Percentiles rank a stretch among this genome's conserved stretches.
These are phyloP conservation scores for Hydrotaea cyrtoneurina DNA, from an alignment of 2,888 invertebrate species.

Conservation along the genomic window DNA sequence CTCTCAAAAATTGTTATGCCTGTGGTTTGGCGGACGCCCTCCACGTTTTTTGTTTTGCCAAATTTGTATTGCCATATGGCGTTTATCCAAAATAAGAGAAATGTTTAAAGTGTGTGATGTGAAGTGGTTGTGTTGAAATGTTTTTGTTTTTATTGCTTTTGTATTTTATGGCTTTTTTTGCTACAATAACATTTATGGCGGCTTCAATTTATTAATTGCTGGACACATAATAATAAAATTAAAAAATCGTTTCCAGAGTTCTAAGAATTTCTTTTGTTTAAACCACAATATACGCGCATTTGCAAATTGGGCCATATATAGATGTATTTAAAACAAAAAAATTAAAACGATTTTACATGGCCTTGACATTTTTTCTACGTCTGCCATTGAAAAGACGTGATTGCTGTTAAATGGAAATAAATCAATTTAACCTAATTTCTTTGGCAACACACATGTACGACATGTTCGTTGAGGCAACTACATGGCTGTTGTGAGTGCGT, in stretches of 20 bases:
- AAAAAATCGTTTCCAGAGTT: not conserved
- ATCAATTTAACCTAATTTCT: not conserved
- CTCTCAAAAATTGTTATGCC: not conserved
- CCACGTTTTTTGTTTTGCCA: not conserved
- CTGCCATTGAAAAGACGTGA: not conserved
- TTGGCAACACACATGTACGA: not conserved
- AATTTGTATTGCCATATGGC: not conserved
- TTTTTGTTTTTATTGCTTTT: not conserved
- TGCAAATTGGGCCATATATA: not conserved
- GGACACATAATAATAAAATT: not conserved
- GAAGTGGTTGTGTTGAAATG: conserved; percentile 9
- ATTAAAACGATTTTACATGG: not conserved
- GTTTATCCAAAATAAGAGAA: not conserved
- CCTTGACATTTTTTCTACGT: not conserved
- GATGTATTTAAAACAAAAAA: not conserved
- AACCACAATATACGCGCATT: not conserved
- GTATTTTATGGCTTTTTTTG: not conserved
- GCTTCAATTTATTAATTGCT: not conserved
- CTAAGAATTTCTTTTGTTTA: not conserved
- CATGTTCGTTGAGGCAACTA: not conserved
- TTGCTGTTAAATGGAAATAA: not conserved
- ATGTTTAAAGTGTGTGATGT: not conserved
- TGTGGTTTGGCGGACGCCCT: not conserved
- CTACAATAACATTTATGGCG: not conserved
- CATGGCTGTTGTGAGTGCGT: too few species aligned